Percentiles rank a stretch among this genome's conserved stretches.
These are phyloP conservation scores for Rhinophrynus dorsalis DNA, from an alignment of 2,797 vertebrate genomes.

Conservation along the genomic window DNA sequence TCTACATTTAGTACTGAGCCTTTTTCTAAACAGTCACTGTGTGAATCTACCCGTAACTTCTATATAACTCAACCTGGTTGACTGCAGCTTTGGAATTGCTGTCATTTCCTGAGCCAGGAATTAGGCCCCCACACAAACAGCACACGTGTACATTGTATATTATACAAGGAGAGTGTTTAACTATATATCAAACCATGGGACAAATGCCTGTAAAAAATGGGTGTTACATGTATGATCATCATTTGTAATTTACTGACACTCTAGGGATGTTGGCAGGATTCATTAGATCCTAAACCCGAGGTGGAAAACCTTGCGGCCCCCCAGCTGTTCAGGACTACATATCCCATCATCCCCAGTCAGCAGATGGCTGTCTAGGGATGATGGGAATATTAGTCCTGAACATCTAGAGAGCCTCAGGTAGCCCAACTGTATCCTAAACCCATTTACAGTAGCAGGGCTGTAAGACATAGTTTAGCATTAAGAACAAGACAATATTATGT, in stretches of 20 bases:
- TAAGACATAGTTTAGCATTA: not conserved
- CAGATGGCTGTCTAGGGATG: no score
- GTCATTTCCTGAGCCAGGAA: slow-evolving; percentile 34
- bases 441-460: not conserved
- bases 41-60: not conserved
- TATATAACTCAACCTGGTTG: not conserved
- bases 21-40: not conserved
- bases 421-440: slow-evolving; percentile 16
- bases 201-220: slow-evolving; percentile 2
- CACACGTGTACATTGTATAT: not conserved
- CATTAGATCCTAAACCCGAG: no score
- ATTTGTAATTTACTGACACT: not conserved
- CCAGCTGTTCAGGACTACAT: no score
- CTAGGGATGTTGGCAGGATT: not conserved
- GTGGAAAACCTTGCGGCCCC: no score
- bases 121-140: not conserved
- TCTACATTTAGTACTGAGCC: not conserved
- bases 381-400: no score
- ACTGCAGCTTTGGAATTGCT: slow-evolving; percentile 31
- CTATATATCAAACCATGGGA: not conserved
- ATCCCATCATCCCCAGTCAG: no score
- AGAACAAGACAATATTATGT: not conserved
- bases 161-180: not conserved
- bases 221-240: not conserved
- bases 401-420: no score